Evolutionary conservation across 2,888 invertebrate species (phyloP), one percentile per base, ranked within the genome.

Genomic region (Ommatoiulus sabulosus): DNA sequence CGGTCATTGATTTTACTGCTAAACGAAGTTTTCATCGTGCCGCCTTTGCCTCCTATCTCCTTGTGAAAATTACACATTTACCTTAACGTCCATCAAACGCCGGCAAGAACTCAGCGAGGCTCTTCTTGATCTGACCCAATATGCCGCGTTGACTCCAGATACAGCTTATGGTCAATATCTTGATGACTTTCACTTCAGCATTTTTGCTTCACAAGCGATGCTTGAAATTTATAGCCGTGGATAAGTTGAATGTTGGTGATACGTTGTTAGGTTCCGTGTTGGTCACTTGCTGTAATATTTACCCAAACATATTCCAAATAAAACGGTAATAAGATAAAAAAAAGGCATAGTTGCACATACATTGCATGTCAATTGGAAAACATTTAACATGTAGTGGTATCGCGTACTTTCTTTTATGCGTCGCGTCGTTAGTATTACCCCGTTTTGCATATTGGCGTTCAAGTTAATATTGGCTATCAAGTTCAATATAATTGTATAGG

Each of bases 1-100:
- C 72, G 72, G 72, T 72, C 72, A 72, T 72, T 72, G 72, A 72
- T 72, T 72, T 72, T 72, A 72, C 72, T 72, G 72, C 72, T 72
- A 72, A 72, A 72, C 24, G 72, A 72, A 72, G 24, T 72, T 72
- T 72, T 72, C 72, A 72, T 72, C 72, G 72, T 24, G 24, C 10
- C 57, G 20, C 10, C 72, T 72, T 24, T 72, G 24, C 24, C 72
- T 20, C 72, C 63, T 63, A 63, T 72, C 20, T 24, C 72, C 72
- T 72, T 72, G 72, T 72, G 72, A 72, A 72, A 72, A 72, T 72
- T 72, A 72, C 72, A 72, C 72, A 24, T 72, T 24, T 72, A 72
- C 72, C 72, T 72, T 72, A 72, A 72, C 20, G 72, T 72, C 24
- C 6, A 72, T 63, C 63, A 63, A 63, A 17, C 63, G 63, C 20